Evolutionary conservation across 2,888 invertebrate genomes (phyloP).

Genomic region (Macrosiphum euphorbiae): DNA sequence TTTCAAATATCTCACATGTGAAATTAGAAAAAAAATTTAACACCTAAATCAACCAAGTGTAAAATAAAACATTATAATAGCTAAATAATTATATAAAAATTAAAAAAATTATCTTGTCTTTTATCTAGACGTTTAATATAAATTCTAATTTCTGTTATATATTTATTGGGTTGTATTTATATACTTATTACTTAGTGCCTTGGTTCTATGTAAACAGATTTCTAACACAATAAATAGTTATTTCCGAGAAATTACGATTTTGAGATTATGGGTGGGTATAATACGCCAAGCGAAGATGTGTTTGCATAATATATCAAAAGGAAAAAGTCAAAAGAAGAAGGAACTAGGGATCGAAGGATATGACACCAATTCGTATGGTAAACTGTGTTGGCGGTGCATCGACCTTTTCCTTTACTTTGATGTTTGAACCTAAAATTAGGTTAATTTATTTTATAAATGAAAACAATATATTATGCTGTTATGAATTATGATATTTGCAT

Average conservation of each 20-base stretch:
- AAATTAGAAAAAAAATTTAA: not conserved
- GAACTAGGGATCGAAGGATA: not conserved
- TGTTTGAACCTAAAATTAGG: not conserved
- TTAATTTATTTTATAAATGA: too few relatives aligned
- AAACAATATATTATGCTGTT: too few relatives aligned
- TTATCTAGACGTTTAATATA: not conserved
- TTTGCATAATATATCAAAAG: not conserved
- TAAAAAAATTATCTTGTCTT: not conserved
- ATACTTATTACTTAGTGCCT: not conserved
- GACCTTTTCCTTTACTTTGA: slow-evolving; percentile 22
- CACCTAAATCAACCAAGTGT: not conserved
- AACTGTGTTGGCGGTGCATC: not conserved
- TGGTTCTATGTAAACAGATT: not conserved
- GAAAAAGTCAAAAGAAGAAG: not conserved
- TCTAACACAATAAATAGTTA: not conserved
- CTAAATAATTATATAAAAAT: not conserved
- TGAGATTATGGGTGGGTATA: not conserved
- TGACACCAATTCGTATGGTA: not conserved
- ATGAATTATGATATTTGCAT: too few relatives aligned
- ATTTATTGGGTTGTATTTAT: not conserved
- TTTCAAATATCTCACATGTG: not conserved
- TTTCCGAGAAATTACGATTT: not conserved
- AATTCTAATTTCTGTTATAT: not conserved
- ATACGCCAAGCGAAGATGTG: not conserved
- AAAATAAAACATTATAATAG: not conserved